Base-by-base conservation (phyloP, 2,797 vertebrate genomes). In the Pelodytes ibericus region DNA sequence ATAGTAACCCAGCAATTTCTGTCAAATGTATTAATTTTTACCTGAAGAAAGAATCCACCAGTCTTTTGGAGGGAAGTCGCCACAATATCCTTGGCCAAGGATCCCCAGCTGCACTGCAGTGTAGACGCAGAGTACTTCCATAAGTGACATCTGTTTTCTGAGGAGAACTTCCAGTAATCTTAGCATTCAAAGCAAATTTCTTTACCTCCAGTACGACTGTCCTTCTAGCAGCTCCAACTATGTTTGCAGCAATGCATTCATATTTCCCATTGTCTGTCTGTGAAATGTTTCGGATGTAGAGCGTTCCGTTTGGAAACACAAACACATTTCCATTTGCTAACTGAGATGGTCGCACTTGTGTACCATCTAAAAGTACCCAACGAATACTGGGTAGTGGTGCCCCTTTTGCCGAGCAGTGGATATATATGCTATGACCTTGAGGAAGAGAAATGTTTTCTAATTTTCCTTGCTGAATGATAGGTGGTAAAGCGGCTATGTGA, bases 251-350 rank as follows among this genome's bases (percentile, higher is more conserved):
- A 62, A 88, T 85, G 57, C 97, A 98, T 77, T 95, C 89, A 0
- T 98, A 98, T 57, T 68, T 90, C 3, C 96, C 96, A 0, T 87
- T 85, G 74, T 97, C 90, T 26, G 70, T 84, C 0, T 77, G 82
- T 2, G 85, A 83, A 0, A 95, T 47, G 0, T 81, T 86, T 15
- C 85, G 89, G 66, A 98, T 89, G 74, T 91, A 86, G 0, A 98
- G 91, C 0, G 97, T 98, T 5, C 97, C 97, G 6, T 98, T 98
- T 60, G 95, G 94, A 81, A 97, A 96, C 62, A 97, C 93, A 39
- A 91, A 86, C 0, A 91, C 68, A 82, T 94, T 94, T 9, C 91
- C 90, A 6, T 80, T 87, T 20, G 92, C 70, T 62, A 92, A 91
- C 81, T 95, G 92, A 0, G 95, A 93, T 0, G 94, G 87, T 9